Percentiles rank a stretch among this genome's conserved stretches.
Conservation (phyloP, 2,888 invertebrate species). For the Drosophila borealis region DNA sequence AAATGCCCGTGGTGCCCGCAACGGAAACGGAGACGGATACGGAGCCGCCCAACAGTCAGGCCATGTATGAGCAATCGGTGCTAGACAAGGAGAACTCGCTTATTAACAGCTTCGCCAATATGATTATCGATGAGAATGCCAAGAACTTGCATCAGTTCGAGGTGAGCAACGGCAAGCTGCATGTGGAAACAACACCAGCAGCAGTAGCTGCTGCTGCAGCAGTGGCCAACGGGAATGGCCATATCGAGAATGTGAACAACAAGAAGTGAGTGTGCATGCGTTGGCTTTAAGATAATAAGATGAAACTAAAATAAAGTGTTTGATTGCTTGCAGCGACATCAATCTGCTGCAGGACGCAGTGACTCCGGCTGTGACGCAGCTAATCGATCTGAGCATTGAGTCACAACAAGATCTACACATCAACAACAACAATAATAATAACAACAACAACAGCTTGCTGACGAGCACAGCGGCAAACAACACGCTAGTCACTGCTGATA, state of each 20-base stretch:
- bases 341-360: conserved; percentile 83
- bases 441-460: conserved; percentile 85
- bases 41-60: conserved; percentile 78
- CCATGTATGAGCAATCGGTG: conserved; percentile 84
- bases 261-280: conserved; percentile 80
- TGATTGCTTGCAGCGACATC: conserved; percentile 78
- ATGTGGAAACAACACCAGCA: conserved; percentile 50
- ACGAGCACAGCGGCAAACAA: conserved; percentile 82
- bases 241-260: conserved; percentile 84
- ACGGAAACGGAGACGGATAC: conserved; percentile 17
- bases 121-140: conserved; percentile 84
- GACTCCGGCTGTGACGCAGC: conserved; percentile 82
- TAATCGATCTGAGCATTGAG: conserved; percentile 85
- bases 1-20: conserved; percentile 11
- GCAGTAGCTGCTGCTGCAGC: conserved; percentile 34
- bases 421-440: conserved; percentile 82
- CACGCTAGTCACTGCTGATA: conserved; percentile 86
- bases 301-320: conserved; percentile 16
- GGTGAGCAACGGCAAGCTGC: conserved; percentile 83
- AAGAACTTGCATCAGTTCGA: conserved; percentile 83
- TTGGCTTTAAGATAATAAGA: background rate
- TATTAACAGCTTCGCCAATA: conserved; percentile 84
- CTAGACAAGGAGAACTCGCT: conserved; percentile 84
- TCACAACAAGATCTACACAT: conserved; percentile 82
- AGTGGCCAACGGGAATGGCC: conserved; percentile 84